Base-by-base conservation (phyloP, 2,113 vertebrate species). In the Carassius gibelio region DNA sequence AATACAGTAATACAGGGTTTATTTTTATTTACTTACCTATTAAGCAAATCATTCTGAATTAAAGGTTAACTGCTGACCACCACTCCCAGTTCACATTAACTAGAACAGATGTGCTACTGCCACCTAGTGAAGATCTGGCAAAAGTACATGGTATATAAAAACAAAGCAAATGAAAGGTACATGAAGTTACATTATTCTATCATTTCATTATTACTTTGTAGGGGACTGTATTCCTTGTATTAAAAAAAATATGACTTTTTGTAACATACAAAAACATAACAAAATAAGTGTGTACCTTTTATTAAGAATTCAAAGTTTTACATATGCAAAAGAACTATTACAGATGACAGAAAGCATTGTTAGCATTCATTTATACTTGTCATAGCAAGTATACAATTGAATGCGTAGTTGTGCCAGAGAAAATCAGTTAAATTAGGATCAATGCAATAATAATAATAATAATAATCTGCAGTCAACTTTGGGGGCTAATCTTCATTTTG, bases 81-180 rank as follows among this genome's bases (percentile, higher is more conserved):
- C 13, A 17, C 55, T 61, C 17, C 21, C 21, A 50, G 17, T 21
- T 34, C 0, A 45, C 50, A 36, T 64, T 17, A 68, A 36, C 6
- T 23, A 59, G 14, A 38, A 72, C 69, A 45, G 23, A 76, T 57
- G 26, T 55, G 59, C 23, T 78, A 17, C 77, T 86, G 85, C 87
- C 87, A 81, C 57, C 87, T 86, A 84, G 85, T 81, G 87, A 42
- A 2, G 11, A 23, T 21, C 76, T 59, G n/a, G 57, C 82, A 45
- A 19, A 48, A 2, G 13, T 42, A 42, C 50, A 42, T 26, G 0
- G n/a, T 26, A 2, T 13, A 78, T 26, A 38, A 72, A 50, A 0
- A 4, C 17, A 50, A 13, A 42, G 30, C 0, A 62, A 61, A 36
- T 42, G 62, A 86, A 23, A 76, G 69, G 52, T 81, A 81, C 55